phyloP scores from a whole-genome alignment of 2,888 invertebrate genomes.

The Aspidiotus rigidus region DNA sequence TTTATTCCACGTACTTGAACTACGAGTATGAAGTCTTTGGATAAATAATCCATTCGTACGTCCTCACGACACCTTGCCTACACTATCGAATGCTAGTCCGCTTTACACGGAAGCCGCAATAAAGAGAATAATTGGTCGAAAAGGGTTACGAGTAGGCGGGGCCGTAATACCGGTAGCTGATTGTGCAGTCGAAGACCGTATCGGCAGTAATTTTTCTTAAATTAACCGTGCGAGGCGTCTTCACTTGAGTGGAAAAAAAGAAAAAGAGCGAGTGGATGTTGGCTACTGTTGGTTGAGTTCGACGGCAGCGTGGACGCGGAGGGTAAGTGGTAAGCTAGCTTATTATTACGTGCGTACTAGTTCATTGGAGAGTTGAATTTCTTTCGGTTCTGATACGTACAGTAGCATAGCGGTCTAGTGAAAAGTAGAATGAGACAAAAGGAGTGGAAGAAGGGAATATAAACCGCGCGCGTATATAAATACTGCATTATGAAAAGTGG shows the following conservation, averaged over 20 bases:
- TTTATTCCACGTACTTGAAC: no score
- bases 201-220: constrained; percentile 13
- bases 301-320: no score
- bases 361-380: no score
- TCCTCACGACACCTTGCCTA: no score
- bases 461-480: neutral
- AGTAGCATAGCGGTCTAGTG: no score
- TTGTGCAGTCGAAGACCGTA: constrained; percentile 3
- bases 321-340: no score
- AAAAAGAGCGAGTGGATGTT: neutral
- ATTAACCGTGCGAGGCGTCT: constrained; percentile 6
- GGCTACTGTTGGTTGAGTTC: no score
- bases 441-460: neutral
- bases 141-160: constrained; percentile 20
- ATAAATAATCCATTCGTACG: no score
- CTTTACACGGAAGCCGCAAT: neutral
- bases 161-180: constrained; percentile 20
- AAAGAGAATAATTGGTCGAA: constrained; percentile 9
- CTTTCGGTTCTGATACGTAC: no score
- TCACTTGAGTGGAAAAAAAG: neutral
- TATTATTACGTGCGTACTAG: no score
- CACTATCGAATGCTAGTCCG: no score
- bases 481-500: neutral
- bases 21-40: no score
- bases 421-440: neutral